A percentile compares a stretch with the other conserved stretches of the same genome.
Conservation (phyloP, 2,113 vertebrate species). For the Microcebus tavaratra region DNA sequence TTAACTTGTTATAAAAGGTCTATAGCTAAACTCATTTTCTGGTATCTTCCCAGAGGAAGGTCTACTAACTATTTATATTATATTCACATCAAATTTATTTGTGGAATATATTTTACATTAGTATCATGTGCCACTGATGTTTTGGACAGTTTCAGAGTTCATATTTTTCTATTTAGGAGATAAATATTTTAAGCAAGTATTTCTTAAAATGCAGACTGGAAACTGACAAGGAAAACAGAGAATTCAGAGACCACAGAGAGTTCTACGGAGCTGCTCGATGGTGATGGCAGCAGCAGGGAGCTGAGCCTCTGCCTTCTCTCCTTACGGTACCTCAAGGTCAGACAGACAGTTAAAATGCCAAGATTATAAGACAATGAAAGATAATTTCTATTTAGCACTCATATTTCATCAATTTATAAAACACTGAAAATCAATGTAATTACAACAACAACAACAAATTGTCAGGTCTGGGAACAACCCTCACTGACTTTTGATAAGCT, state of each 20-base stretch:
- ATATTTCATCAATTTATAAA: conserved; percentile 14
- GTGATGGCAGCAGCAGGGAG: neutral
- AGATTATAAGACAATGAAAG: neutral
- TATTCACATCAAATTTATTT: conserved; percentile 29
- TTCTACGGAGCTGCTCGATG: neutral
- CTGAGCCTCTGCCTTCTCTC: neutral
- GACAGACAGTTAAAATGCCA: neutral
- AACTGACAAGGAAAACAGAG: neutral
- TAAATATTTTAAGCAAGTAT: conserved; percentile 29
- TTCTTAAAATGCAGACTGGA: conserved; percentile 45
- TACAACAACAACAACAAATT: neutral
- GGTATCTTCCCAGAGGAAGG: neutral
- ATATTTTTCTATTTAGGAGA: conserved; percentile 34
- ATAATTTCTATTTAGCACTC: neutral
- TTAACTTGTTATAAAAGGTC: neutral
- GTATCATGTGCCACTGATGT: neutral
- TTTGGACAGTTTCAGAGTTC: neutral
- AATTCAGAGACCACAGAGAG: neutral
- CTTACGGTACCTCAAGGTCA: neutral
- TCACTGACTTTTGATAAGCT: neutral
- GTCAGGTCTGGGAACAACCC: neutral
- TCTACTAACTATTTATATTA: neutral
- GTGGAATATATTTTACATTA: conserved; percentile 3
- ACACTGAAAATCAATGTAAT: neutral
- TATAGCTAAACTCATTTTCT: neutral